These are phyloP conservation scores for Callaeas wilsoni DNA, from an alignment of 2,113 vertebrate genomes.

Conservation along the genomic window DNA sequence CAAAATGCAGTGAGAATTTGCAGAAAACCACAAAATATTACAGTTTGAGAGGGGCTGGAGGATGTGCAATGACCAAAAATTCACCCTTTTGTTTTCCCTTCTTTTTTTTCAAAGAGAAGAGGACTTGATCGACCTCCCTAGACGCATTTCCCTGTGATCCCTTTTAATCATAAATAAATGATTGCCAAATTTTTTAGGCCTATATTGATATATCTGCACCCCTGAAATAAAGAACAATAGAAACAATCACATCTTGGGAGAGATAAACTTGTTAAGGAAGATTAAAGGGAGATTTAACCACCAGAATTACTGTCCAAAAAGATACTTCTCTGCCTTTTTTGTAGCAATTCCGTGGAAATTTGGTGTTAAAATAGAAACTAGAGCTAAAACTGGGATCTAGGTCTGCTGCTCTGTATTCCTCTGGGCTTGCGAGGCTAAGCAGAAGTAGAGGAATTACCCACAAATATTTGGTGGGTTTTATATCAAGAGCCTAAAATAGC, in stretches of 20 bases:
- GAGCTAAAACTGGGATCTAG: slow-evolving; percentile 20
- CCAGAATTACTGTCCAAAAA: neutral
- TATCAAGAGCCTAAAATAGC: slow-evolving; percentile 5
- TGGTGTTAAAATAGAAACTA: neutral
- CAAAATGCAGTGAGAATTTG: neutral
- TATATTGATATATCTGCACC: neutral
- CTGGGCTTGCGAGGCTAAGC: neutral
- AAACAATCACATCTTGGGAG: neutral
- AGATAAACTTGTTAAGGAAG: neutral
- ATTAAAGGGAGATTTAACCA: neutral
- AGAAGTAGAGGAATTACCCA: neutral
- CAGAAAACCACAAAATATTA: neutral
- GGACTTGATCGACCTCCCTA: neutral
- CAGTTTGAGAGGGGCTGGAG: neutral
- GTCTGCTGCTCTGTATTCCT: neutral
- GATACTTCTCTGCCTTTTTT: neutral
- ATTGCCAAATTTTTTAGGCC: neutral
- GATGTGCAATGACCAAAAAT: neutral
- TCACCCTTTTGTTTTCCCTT: rapidly evolving
- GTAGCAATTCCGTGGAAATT: neutral
- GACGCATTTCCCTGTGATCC: neutral
- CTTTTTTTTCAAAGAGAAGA: neutral
- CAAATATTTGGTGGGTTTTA: slow-evolving; percentile 14
- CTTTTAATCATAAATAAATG: neutral
- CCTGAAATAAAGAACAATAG: neutral